These are phyloP conservation scores for Cairina moschata DNA, from an alignment of 2,113 vertebrate genomes.

Conservation along the genomic window DNA sequence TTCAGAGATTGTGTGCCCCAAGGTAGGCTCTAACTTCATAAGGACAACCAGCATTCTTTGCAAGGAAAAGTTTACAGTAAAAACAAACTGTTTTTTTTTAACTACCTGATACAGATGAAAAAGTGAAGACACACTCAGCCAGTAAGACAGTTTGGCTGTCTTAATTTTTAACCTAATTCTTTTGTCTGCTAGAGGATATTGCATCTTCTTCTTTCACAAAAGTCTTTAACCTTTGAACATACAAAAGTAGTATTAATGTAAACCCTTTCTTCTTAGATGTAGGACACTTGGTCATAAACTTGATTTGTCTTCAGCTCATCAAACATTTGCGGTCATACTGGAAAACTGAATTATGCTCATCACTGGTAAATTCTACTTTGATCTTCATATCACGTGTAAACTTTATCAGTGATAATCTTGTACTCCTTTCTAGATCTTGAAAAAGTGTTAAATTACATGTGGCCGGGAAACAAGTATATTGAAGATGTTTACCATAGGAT, in stretches of 20 bases:
- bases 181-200: neutral
- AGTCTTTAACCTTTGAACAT: neutral
- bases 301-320: constrained; percentile 29
- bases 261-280: constrained; percentile 5
- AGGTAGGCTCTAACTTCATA: neutral
- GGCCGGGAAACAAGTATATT: neutral
- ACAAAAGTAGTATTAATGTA: constrained; percentile 5
- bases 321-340: neutral
- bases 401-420: neutral
- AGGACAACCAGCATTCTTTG: neutral
- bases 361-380: neutral
- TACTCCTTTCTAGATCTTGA: neutral
- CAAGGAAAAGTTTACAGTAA: neutral
- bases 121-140: neutral
- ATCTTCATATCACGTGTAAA: neutral
- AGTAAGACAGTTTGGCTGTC: neutral
- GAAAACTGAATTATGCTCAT: neutral
- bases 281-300: neutral
- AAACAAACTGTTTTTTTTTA: neutral
- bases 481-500: neutral
- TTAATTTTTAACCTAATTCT: neutral
- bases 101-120: neutral
- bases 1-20: neutral
- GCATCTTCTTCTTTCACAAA: neutral
- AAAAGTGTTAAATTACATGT: neutral